Base-by-base conservation (phyloP, 1,140 invertebrate species). In the Phthorimaea operculella region DNA sequence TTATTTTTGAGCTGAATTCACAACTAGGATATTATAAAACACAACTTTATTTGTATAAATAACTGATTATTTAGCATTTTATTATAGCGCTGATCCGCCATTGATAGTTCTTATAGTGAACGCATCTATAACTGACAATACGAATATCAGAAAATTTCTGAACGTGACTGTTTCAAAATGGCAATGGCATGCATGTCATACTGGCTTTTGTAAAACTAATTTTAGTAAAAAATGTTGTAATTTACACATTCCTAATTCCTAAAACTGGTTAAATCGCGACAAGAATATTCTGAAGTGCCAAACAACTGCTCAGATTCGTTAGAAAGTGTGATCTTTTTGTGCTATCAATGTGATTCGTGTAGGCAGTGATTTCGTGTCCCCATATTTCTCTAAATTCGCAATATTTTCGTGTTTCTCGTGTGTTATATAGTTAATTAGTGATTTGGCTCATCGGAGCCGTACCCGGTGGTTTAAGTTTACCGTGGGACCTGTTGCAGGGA, bases 101-200 rank as follows among this genome's bases (percentile, higher is more conserved):
- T 6, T 4, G 21, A 6, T 28, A 28, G 2, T 28, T 28, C 6
- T 56, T 50, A 5, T n/a, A n/a, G n/a, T 63, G 75, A 78, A 78
- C 63, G 75, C 62, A 66, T 50, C 66, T 50, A 44, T 61, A 66
- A 51, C 39, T 42, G 14, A 34, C 47, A n/a, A 48, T 59, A 61
- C 51, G 78, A 76, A 75, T 74, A 75, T 67, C 48, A 42, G 49
- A 58, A 33, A 58, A 62, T 63, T 65, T 58, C 57, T 70, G 78
- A 83, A 83, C 79, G 79, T 76, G 75, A 69, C 74, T 58, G 63
- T 76, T 76, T 65, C 67, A 28, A 68, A 79, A 76, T 80, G 72
- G 75, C 73, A 80, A 83, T 83, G 75, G 77, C 79, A 83, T 79
- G 76, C 74, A 75, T 81, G 79, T 80, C 79, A 80, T 76, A 70